Evolutionary conservation across 1,140 invertebrate genomes (phyloP), one percentile per base, ranked within the genome.

Genomic region (Diorhabda elongata): DNA sequence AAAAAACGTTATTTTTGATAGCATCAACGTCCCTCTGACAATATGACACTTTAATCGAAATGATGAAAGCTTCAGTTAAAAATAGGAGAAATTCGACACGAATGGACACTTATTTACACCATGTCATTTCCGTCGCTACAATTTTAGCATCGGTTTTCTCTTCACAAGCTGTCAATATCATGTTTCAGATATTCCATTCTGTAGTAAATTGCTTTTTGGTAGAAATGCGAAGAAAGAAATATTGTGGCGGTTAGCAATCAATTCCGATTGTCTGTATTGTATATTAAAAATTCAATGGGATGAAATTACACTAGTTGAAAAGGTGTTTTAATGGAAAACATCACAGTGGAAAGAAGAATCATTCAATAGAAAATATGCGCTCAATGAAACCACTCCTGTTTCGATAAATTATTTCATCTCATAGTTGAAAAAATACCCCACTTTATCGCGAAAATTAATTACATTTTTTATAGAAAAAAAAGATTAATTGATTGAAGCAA

Each of bases 91-190:
- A 64, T 64, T 7, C n/a, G 63, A 64, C 45, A 42, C 63, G 47
- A 64, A 64, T 56, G 63, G 63, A 64, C 63, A 64, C 63, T 64
- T 57, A 64, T 64, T 64, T 64, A 64, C 63, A 52, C 5, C 63
- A 11, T 62, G 61, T 62, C 61, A 44, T 62, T 44, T 62, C 42
- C 61, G 41, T 42, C 41, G 5, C 7, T 4, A 44, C 61, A 44
- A 62, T 62, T 62, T 62, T 42, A 62, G 63, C 63, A 44, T 62
- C 61, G 44, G 11, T 64, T 64, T 52, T 26, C 63, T 44, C 26
- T 57, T 26, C 63, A 45, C 8, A 6, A 56, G 26, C 63, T 64
- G 63, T 64, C 63, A 64, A 64, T 64, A 64, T 64, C 63, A 64
- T 64, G 63, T 64, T 64, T 64, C 63, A 4, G 63, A 8, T 45